phyloP scores from a whole-genome alignment of 2,888 invertebrate genomes.

The Epiblema foenella region DNA sequence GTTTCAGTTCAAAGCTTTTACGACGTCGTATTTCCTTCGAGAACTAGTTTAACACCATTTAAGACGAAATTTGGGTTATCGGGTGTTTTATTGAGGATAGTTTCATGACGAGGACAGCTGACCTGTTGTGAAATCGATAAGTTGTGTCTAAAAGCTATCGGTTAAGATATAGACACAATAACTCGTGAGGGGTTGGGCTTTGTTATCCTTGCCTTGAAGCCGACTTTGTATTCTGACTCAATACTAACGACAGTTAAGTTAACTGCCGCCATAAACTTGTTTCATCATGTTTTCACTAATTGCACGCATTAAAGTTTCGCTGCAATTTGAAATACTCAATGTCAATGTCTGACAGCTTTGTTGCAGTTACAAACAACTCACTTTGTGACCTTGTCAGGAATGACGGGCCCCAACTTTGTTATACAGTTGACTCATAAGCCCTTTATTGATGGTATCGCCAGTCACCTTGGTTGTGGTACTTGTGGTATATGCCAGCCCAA shows the following conservation, averaged over 20 bases:
- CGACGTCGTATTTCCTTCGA: constrained; percentile 32
- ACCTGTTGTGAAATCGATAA: constrained; percentile 8
- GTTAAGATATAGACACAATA: background rate
- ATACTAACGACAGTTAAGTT: background rate
- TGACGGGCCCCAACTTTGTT: constrained; percentile 10
- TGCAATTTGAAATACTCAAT: background rate
- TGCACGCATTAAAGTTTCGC: background rate
- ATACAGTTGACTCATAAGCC: constrained; percentile 16
- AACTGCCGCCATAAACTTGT: background rate
- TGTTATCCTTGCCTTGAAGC: background rate
- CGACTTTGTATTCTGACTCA: background rate
- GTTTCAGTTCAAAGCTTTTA: constrained; percentile 45
- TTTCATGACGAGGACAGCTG: constrained; percentile 14
- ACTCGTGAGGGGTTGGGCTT: background rate
- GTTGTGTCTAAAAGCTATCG: background rate
- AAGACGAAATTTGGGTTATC: constrained; percentile 27
- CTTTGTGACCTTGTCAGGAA: constrained; percentile 5
- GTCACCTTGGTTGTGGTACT: constrained; percentile 12
- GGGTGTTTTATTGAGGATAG: constrained; percentile 5
- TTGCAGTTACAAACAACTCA: constrained; percentile 3
- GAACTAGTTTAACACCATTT: constrained; percentile 32
- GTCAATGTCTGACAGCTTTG: background rate
- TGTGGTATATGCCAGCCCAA: constrained; percentile 7
- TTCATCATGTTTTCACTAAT: background rate
- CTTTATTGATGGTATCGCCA: constrained; percentile 1